Percentiles rank a stretch among this genome's conserved stretches.
Conservation (phyloP, 2,113 vertebrate species). For the Entelurus aequoreus region DNA sequence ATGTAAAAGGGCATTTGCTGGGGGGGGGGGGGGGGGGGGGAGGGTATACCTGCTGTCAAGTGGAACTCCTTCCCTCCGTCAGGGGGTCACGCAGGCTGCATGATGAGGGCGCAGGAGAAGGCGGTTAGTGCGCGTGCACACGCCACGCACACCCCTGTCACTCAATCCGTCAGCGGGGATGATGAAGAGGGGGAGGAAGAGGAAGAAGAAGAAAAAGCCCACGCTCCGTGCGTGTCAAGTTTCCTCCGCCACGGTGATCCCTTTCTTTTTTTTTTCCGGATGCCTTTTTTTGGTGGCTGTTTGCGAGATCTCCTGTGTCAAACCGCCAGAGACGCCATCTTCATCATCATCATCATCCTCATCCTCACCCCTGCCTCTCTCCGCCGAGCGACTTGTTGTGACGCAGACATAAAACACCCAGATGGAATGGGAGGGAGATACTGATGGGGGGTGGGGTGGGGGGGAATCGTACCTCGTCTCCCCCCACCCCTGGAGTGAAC, state of each 20-base stretch:
- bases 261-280: slow-evolving; percentile 3
- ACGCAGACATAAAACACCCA: slow-evolving; percentile 81
- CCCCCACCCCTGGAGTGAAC: slow-evolving; percentile 35
- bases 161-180: slow-evolving; percentile 63
- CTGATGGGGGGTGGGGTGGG: slow-evolving; percentile 42
- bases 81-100: slow-evolving; percentile 72
- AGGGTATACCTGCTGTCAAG: slow-evolving; percentile 67
- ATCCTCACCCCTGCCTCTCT: slow-evolving; percentile 47
- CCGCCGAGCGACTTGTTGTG: slow-evolving; percentile 76
- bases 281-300: too few relatives aligned
- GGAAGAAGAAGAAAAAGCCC: not conserved
- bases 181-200: slow-evolving; percentile 26
- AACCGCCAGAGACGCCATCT: slow-evolving; percentile 78
- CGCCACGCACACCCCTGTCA: slow-evolving; percentile 61
- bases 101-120: not conserved
- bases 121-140: not conserved
- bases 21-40: slow-evolving; percentile 33
- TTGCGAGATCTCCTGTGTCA: slow-evolving; percentile 47
- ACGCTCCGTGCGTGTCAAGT: slow-evolving; percentile 50
- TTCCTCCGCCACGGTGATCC: slow-evolving; percentile 61
- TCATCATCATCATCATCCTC: slow-evolving; percentile 23
- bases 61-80: slow-evolving; percentile 63
- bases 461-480: slow-evolving; percentile 9
- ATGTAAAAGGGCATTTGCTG: not conserved
- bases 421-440: slow-evolving; percentile 56